A percentile compares a stretch with the other conserved stretches of the same genome.
These are phyloP conservation scores for Lagria hirta DNA, from an alignment of 2,888 invertebrate species.

Conservation along the genomic window DNA sequence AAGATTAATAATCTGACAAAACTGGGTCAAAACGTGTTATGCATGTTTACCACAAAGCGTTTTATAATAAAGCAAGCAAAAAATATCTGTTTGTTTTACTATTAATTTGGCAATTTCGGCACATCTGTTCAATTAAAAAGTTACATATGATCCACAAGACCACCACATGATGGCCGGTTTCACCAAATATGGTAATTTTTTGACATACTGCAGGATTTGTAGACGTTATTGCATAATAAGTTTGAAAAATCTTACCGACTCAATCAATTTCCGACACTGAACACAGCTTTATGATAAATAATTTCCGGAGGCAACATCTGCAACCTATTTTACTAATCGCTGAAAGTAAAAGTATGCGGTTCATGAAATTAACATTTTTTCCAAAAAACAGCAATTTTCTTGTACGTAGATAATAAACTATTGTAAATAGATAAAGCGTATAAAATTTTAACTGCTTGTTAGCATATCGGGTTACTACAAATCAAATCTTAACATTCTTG, in stretches of 20 bases:
- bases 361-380: conserved; percentile 5
- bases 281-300: conserved; percentile 3
- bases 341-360: background rate
- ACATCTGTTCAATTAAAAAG: conserved; percentile 20
- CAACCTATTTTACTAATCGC: conserved; percentile 1
- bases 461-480: conserved; percentile 48
- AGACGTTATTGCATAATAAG: conserved; percentile 12
- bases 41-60: conserved; percentile 17
- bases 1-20: conserved; percentile 17
- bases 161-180: no score
- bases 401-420: conserved; percentile 5
- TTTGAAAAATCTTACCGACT: no score
- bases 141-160: conserved; percentile 12
- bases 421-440: conserved; percentile 43
- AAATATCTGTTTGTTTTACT: conserved; percentile 14
- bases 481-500: conserved; percentile 53
- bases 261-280: conserved; percentile 7
- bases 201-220: conserved; percentile 8
- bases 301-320: conserved; percentile 16
- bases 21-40: conserved; percentile 19
- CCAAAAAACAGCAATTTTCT: no score
- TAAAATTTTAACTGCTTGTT: conserved; percentile 37
- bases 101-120: conserved; percentile 18
- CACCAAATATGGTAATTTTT: conserved; percentile 12
- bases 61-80: conserved; percentile 16